Percentiles rank a stretch among this genome's conserved stretches.
phyloP scores from a whole-genome alignment of 2,797 vertebrate species.

The Denticeps clupeoides region DNA sequence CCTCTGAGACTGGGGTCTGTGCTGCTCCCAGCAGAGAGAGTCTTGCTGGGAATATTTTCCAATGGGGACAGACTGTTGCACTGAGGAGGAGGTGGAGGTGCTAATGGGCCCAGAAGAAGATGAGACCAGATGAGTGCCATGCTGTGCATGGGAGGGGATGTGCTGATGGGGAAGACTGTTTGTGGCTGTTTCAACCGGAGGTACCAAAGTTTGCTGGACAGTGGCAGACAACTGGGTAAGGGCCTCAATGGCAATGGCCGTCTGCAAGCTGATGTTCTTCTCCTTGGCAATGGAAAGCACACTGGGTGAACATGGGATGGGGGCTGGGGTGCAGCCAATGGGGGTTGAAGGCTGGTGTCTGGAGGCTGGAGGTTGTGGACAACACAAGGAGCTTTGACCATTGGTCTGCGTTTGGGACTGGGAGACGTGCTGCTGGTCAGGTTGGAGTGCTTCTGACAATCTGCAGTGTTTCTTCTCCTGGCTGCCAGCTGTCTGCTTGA shows the following conservation, averaged over 20 bases:
- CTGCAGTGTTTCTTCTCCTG: slow-evolving; percentile 53
- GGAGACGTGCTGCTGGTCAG: slow-evolving; percentile 11
- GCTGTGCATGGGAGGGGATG: slow-evolving; percentile 34
- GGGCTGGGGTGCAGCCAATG: slow-evolving; percentile 47
- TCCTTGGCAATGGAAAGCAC: slow-evolving; percentile 92
- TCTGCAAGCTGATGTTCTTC: slow-evolving; percentile 92
- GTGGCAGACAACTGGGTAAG: slow-evolving; percentile 85
- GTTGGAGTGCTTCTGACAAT: slow-evolving; percentile 31
- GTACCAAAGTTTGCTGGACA: slow-evolving; percentile 51
- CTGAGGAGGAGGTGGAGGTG: slow-evolving; percentile 42
- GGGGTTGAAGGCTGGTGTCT: slow-evolving; percentile 30
- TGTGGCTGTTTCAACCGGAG: slow-evolving; percentile 41
- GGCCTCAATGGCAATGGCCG: slow-evolving; percentile 95
- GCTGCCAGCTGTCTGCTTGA: slow-evolving; percentile 62
- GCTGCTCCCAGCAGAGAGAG: slow-evolving; percentile 52
- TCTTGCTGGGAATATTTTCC: slow-evolving; percentile 50
- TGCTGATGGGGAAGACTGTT: slow-evolving; percentile 47
- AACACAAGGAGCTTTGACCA: slow-evolving; percentile 33
- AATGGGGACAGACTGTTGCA: slow-evolving; percentile 54
- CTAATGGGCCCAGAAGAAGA: slow-evolving; percentile 37
- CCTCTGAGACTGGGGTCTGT: slow-evolving; percentile 59
- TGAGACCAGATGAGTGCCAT: slow-evolving; percentile 36
- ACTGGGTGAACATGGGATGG: slow-evolving; percentile 83
- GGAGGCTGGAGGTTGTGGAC: slow-evolving; percentile 34
- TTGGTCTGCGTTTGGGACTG: slow-evolving; percentile 40